phyloP scores from a whole-genome alignment of 2,888 invertebrate species.

The Pyrrhia umbra region DNA sequence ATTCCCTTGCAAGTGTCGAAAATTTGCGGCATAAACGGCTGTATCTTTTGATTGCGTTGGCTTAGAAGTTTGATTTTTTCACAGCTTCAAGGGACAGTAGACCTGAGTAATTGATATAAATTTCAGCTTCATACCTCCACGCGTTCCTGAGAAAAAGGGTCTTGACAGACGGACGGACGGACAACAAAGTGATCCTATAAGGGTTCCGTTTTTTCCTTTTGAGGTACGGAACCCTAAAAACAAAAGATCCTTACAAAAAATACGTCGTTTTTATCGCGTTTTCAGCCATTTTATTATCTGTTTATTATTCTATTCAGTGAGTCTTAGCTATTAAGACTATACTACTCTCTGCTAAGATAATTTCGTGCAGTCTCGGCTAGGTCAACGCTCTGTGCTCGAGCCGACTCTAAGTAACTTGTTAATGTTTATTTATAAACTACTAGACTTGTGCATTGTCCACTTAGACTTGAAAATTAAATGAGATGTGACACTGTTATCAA shows the following conservation, averaged over 20 bases:
- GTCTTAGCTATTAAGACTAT: conserved; percentile 5
- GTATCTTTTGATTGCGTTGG: too few species aligned
- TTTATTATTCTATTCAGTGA: conserved; percentile 45
- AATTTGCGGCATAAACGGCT: too few species aligned
- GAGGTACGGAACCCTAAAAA: neutral
- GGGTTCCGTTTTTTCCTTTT: too few species aligned
- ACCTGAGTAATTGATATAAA: too few species aligned
- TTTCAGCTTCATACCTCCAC: too few species aligned
- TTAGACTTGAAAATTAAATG: conserved; percentile 12
- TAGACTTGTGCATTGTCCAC: conserved; percentile 17
- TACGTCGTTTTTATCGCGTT: conserved; percentile 11
- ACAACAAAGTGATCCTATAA: too few species aligned
- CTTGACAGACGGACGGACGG: too few species aligned
- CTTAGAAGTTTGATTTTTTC: too few species aligned
- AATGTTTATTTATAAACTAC: conserved; percentile 56
- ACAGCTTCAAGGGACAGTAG: too few species aligned
- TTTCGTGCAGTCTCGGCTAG: conserved; percentile 42
- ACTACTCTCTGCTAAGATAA: conserved; percentile 37
- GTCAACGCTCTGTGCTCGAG: conserved; percentile 43
- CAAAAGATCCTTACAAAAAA: neutral
- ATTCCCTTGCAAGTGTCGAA: too few species aligned
- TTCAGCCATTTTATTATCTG: conserved; percentile 28
- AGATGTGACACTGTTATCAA: neutral
- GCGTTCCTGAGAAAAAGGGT: too few species aligned
- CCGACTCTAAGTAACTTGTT: conserved; percentile 35